These are phyloP conservation scores for Pristionchus entomophagus DNA, from an alignment of 2,888 invertebrate species.

Conservation along the genomic window DNA sequence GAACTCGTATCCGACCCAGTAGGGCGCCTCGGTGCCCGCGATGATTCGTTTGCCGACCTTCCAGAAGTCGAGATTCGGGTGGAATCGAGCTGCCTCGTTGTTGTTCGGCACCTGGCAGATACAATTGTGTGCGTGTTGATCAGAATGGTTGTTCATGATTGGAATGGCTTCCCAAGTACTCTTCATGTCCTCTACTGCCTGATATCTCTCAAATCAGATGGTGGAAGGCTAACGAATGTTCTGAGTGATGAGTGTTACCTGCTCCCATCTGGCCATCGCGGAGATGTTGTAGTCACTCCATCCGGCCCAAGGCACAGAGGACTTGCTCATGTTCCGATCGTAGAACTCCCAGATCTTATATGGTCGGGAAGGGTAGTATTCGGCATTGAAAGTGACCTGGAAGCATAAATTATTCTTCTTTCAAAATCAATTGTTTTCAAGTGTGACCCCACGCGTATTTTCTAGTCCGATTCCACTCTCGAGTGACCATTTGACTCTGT, in stretches of 20 bases:
- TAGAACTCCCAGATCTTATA: conserved; percentile 76
- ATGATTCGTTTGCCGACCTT: conserved; percentile 69
- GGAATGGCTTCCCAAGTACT: not conserved
- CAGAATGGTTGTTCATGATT: not conserved
- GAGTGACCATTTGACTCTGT: conserved; percentile 14
- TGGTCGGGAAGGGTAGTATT: conserved; percentile 74
- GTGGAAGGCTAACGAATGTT: no score
- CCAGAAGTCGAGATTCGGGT: conserved; percentile 76
- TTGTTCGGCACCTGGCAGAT: conserved; percentile 58
- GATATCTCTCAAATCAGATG: no score
- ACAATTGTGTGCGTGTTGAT: not conserved
- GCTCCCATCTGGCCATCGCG: conserved; percentile 74
- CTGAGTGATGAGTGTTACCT: no score
- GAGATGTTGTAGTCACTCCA: conserved; percentile 75
- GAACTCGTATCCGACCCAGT: conserved; percentile 75
- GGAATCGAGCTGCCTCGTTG: conserved; percentile 69
- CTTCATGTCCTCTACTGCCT: not conserved
- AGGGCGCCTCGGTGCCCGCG: conserved; percentile 75
- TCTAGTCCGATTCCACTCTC: no score
- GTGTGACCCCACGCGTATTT: no score
- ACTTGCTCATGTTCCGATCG: conserved; percentile 72
- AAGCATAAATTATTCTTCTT: conserved; percentile 3
- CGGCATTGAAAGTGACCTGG: conserved; percentile 73
- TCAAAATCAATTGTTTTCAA: no score
- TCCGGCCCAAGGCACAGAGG: conserved; percentile 71